A percentile compares a stretch with the other conserved stretches of the same genome.
Conservation (phyloP, 2,113 vertebrate species). For the Pungitius pungitius region DNA sequence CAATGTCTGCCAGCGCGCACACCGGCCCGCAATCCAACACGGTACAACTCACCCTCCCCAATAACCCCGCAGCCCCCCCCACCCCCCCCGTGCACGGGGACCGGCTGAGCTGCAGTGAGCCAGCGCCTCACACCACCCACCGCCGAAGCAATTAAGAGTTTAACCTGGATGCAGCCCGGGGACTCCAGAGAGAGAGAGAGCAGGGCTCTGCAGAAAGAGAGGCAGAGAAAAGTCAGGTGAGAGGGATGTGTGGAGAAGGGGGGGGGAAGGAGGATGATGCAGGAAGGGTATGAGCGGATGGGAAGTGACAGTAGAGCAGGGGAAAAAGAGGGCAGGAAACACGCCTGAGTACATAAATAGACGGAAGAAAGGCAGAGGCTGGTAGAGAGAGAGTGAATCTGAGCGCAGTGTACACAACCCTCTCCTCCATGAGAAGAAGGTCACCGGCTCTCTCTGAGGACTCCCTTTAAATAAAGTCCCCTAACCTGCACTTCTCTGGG, state of each 20-base stretch:
- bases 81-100: conserved; percentile 69
- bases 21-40: conserved; percentile 58
- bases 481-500: conserved; percentile 76
- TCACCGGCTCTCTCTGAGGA: conserved; percentile 83
- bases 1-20: conserved; percentile 43
- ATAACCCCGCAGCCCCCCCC: conserved; percentile 56
- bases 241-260: conserved; percentile 1
- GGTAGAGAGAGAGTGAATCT: conserved; percentile 61
- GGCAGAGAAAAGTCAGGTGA: conserved; percentile 14
- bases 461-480: conserved; percentile 84
- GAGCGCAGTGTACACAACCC: conserved; percentile 68
- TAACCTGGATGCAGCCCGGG: conserved; percentile 74
- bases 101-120: conserved; percentile 68
- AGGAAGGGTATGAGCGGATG: conserved; percentile 14
- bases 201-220: conserved; percentile 60
- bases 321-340: conserved; percentile 23
- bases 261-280: conserved; percentile 2
- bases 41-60: conserved; percentile 40
- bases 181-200: conserved; percentile 70
- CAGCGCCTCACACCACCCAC: conserved; percentile 70
- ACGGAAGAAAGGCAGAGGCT: conserved; percentile 26
- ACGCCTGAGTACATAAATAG: conserved; percentile 34
- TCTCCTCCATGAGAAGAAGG: conserved; percentile 77
- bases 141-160: conserved; percentile 75
- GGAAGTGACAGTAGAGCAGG: conserved; percentile 26